Conservation (phyloP, 1,140 invertebrate genomes). For the Drosophila ananassae region DNA sequence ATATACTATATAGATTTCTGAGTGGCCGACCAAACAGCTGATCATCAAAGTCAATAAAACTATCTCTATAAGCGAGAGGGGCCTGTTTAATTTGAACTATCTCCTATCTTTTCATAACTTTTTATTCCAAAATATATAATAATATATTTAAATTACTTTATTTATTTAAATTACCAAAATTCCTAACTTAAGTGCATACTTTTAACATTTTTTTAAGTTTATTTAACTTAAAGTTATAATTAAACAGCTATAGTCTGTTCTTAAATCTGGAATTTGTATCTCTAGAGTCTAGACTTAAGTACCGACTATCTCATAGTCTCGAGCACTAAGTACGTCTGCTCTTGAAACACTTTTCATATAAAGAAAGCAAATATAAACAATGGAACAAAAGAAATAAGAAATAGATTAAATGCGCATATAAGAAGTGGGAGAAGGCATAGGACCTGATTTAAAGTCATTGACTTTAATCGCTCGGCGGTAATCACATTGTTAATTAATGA, state of each 20-base stretch:
- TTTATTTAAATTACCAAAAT: no score
- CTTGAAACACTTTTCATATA: not conserved
- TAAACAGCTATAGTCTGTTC: no score
- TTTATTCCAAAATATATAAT: no score
- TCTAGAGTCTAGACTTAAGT: not conserved
- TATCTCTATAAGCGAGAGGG: no score
- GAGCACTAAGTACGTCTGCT: not conserved
- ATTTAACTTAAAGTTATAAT: no score
- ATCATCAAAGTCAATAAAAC: not conserved
- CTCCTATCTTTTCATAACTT: no score
- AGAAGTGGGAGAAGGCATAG: not conserved
- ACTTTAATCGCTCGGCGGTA: conserved; percentile 5
- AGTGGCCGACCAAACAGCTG: conserved; percentile 6
- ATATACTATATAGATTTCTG: conserved; percentile 1
- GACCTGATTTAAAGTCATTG: conserved; percentile 11
- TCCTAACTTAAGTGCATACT: no score
- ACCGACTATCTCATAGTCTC: not conserved
- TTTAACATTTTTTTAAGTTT: no score
- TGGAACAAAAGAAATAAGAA: not conserved
- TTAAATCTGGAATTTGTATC: no score
- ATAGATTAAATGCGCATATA: not conserved
- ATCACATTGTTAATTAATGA: conserved; percentile 26
- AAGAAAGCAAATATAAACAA: not conserved
- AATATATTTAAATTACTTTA: no score
- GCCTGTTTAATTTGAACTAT: no score